phyloP scores from a whole-genome alignment of 2,888 invertebrate species.

The Lydus trimaculatus region DNA sequence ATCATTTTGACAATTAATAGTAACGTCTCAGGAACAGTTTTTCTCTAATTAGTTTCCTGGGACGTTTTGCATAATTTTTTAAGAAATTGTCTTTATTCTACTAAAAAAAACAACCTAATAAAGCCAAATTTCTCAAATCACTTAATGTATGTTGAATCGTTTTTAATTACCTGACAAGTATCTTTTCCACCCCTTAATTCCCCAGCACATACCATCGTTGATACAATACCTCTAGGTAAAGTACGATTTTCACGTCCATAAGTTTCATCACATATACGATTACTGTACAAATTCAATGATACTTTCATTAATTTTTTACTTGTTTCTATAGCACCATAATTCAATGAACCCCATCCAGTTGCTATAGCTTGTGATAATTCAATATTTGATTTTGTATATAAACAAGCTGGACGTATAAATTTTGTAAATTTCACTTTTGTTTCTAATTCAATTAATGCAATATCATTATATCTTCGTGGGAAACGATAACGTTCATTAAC shows the following conservation, averaged over 20 bases:
- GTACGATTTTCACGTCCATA: slow-evolving; percentile 42
- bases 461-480: slow-evolving; percentile 69
- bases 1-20: no score
- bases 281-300: slow-evolving; percentile 54
- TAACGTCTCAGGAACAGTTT: no score
- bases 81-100: no score
- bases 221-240: slow-evolving; percentile 48
- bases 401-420: slow-evolving; percentile 70
- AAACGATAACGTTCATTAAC: slow-evolving; percentile 66
- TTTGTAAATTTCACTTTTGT: slow-evolving; percentile 59
- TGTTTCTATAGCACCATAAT: slow-evolving; percentile 52
- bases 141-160: no score
- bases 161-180: slow-evolving; percentile 56
- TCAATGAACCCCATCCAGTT: slow-evolving; percentile 71
- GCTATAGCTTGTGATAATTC: slow-evolving; percentile 64
- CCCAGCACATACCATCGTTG: slow-evolving; percentile 63
- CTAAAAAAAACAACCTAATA: no score
- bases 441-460: slow-evolving; percentile 68
- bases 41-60: no score
- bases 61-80: no score
- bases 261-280: slow-evolving; percentile 51
- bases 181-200: slow-evolving; percentile 53
- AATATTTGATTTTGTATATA: slow-evolving; percentile 61
- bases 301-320: slow-evolving; percentile 61
- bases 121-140: no score